Conservation (phyloP, 2,113 vertebrate genomes). For the Columba janthina region DNA sequence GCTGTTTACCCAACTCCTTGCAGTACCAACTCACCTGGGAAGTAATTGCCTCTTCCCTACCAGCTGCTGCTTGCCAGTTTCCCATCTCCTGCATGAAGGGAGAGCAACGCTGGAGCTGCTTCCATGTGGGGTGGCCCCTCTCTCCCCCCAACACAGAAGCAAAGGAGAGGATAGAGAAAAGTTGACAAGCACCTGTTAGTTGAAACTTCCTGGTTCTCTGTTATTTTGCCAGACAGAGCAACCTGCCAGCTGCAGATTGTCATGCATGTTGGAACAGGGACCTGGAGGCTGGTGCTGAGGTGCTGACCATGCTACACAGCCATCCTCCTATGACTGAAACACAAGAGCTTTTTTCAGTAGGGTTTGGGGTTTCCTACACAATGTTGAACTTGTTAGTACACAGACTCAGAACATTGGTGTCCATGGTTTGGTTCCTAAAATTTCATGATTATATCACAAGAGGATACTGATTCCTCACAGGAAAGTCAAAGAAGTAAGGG, state of each 20-base stretch:
- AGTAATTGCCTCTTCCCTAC: neutral
- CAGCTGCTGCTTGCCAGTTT: neutral
- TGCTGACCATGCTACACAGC: accelerated
- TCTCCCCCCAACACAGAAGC: neutral
- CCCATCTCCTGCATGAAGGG: neutral
- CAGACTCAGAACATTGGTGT: neutral
- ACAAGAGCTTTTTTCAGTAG: neutral
- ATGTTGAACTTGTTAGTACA: neutral
- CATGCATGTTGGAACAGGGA: accelerated
- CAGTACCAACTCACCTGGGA: neutral
- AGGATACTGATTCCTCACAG: neutral
- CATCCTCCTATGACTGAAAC: neutral
- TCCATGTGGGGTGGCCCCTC: accelerated
- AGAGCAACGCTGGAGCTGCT: neutral
- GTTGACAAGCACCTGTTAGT: neutral
- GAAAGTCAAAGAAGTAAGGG: neutral
- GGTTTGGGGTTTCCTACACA: neutral
- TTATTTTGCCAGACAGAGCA: neutral
- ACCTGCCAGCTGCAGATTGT: neutral
- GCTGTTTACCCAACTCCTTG: neutral
- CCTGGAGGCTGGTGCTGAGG: neutral
- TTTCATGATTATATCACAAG: neutral
- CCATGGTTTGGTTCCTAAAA: neutral
- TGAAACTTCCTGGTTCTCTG: neutral
- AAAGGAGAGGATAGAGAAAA: neutral